Evolutionary conservation across 2,113 vertebrate species (phyloP).

Genomic region (Dolichallabes microphthalmus): DNA sequence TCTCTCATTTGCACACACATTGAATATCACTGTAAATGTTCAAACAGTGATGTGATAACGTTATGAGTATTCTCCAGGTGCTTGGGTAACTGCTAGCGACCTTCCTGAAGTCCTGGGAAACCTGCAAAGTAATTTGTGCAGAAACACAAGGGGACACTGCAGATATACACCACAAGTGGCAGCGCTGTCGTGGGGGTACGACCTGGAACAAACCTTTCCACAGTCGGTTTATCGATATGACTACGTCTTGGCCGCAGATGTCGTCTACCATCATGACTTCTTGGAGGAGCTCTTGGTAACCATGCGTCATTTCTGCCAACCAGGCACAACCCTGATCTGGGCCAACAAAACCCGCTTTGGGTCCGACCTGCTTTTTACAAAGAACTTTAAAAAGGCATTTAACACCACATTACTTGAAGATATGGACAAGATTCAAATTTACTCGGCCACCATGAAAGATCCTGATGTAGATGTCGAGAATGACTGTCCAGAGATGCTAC

Average conservation of each 20-base stretch:
- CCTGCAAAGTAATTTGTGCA: conserved; percentile 79
- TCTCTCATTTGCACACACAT: neutral
- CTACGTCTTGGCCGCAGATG: conserved; percentile 85
- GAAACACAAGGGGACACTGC: conserved; percentile 74
- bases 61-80: conserved; percentile 68
- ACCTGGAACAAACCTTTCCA: conserved; percentile 75
- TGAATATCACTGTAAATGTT: neutral
- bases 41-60: neutral
- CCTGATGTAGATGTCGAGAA: neutral
- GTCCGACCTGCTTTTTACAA: conserved; percentile 79
- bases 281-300: conserved; percentile 79
- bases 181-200: conserved; percentile 80
- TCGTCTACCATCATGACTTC: conserved; percentile 86
- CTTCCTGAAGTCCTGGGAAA: conserved; percentile 81
- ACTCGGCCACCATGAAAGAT: conserved; percentile 70
- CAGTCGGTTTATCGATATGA: conserved; percentile 74
- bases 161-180: conserved; percentile 77
- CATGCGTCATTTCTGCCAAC: conserved; percentile 82
- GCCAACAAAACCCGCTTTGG: conserved; percentile 89
- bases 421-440: conserved; percentile 80
- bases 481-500: neutral
- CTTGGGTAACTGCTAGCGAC: conserved; percentile 85
- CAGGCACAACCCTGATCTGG: conserved; percentile 85
- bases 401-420: conserved; percentile 78
- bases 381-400: conserved; percentile 76